Base-by-base conservation (phyloP, 2,113 vertebrate genomes). In the Speoplatyrhinus poulsoni region DNA sequence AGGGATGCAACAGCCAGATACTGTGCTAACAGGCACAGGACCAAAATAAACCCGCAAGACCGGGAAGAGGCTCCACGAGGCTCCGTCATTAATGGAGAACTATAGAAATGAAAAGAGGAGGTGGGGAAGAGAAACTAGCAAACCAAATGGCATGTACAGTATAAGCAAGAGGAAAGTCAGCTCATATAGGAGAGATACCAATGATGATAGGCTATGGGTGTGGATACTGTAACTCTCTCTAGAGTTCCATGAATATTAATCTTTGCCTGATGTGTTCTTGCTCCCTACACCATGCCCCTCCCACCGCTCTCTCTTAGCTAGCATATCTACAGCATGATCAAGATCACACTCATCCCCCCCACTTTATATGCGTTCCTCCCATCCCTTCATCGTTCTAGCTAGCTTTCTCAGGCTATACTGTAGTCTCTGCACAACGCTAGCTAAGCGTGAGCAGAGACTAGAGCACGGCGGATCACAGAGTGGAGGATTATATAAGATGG, bases 11-110 rank as follows among this genome's bases (percentile, higher is more conserved):
- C 47, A 1, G 55, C 9, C 3, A 11, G 65, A 59, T 33, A 9
- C 67, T 26, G 47, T 62, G 58, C 75, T 81, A 76, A 83, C 79
- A 82, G 80, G 66, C 61, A 80, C 63, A 73, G 63, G 61, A 75
- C 85, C 62, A 77, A 87, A 87, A 87, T 84, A 87, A 80, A 84
- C 73, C 69, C 60, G 72, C 72, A 69, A 84, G 65, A 75, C 69
- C 3, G 55, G 71, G 76, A 62, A 72, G 73, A 66, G 76, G 69
- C 77, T 82, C 80, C 68, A 71, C 73, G 65, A 81, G 16, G 55
- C 65, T 69, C 59, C 46, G 32, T 68, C 76, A 71, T 75, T 79
- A 63, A 81, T 13, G 65, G 60, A 41, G 57, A 69, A 49, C 3
- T 41, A 61, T 12, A 4, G 65, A 36, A 15, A 19, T 11, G 52